Evolutionary conservation across 2,113 vertebrate species (phyloP), one percentile per base, ranked within the genome.

Genomic region (Cygnus buccinator): DNA sequence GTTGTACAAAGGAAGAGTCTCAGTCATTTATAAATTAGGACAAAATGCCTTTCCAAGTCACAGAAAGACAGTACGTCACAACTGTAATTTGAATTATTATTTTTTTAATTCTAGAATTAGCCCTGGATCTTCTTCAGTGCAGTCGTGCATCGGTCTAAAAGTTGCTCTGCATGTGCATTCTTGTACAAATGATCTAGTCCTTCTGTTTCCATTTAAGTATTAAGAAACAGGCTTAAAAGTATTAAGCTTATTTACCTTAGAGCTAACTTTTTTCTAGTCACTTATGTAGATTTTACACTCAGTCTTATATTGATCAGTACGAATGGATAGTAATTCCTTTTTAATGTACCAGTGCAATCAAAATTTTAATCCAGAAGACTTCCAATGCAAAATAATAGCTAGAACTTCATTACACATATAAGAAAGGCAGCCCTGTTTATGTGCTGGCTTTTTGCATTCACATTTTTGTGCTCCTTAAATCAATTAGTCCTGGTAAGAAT

Each of bases 361-460:
- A 25, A 71, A 71, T 72, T 52, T 59, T 66, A 84, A 75, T 75
- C 7, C n/a, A 66, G 57, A 73, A 54, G 3, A 25, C 21, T 75
- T 9, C 21, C 43, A 33, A 17, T 87, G 57, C 43, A 67, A 63
- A 81, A 22, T 44, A 6, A 41, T 79, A 33, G 13, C 43, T 70
- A 22, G 41, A 70, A 8, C 28, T 55, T 58, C 13, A 26, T 9
- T 43, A 3, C 8, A 1, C 62, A 29, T 26, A 6, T 37, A 9
- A 23, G n/a, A 48, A 33, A 57, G 26, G 54, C 41, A 39, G 2
- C 55, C 62, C 7, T 41, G 31, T 67, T 71, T 78, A 9, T 0
- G 0, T 3, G 11, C 21, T 46, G 3, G 3, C 0, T 23, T 65
- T 50, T 61, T 31, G 5, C 54, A 11, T 46, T 78, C 8, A 2